Base-by-base conservation (phyloP, 1,140 invertebrate species). In the Micrasema longulum region DNA sequence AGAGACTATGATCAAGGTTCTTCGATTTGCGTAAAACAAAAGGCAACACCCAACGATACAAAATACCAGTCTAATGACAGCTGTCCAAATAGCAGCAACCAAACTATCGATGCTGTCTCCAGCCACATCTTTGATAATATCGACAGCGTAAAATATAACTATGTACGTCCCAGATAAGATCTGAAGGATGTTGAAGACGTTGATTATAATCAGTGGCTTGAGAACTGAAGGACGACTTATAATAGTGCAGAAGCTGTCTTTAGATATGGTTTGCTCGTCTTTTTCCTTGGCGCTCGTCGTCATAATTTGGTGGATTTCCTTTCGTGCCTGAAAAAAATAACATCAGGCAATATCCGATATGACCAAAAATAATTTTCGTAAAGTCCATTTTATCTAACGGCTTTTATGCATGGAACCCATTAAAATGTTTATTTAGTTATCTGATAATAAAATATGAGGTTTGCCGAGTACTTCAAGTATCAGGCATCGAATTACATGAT, bases 71-170 rank as follows among this genome's bases (percentile, higher is more conserved):
- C 92, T 85, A 0, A 90, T 86, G 1, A 86, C 77, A 0, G 90
- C 91, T 1, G 89, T 91, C 23, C 89, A 83, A 72, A 91, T 89
- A 0, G 91, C 91, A 14, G 89, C 89, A 31, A 86, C 71, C 60
- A 87, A 86, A 53, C 79, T 79, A 65, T 89, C 82, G 4, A 86
- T 76, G 11, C 70, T 63, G 69, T 72, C 78, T 4, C 82, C 82
- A 69, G 88, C 87, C 18, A 89, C 83, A 20, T 88, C 85, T 6
- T 84, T 79, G 1, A 92, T 78, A 41, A 93, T 89, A 65, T 92
- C 89, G 0, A 92, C 89, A 1, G 90, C 91, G 72, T 92, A 92
- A 79, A 92, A 92, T 52, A 93, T 89, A 35, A 92, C 85, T 1
- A 92, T 82, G 72, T 91, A 93, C 1, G 90, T 91, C 62, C 92